Conservation (phyloP, 2,113 vertebrate genomes). For the Cervus canadensis region DNA sequence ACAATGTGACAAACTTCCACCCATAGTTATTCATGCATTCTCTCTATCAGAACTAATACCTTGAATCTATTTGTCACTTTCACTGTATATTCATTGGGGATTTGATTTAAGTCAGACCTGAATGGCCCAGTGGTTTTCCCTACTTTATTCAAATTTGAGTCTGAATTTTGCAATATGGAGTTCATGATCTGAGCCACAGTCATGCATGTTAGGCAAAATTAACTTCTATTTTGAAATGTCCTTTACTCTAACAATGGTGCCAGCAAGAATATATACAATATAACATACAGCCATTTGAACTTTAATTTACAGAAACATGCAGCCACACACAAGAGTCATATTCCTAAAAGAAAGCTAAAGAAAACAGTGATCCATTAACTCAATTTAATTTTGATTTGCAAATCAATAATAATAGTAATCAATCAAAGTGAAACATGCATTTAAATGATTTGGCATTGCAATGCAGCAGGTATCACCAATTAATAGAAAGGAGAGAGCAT, state of each 20-base stretch:
- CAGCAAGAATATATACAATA: neutral
- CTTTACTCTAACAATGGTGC: neutral
- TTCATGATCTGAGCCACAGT: neutral
- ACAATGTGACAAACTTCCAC: neutral
- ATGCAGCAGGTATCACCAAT: neutral
- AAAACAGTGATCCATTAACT: neutral
- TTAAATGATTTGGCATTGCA: neutral
- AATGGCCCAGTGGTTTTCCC: neutral
- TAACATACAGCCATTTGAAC: neutral
- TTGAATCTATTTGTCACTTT: neutral
- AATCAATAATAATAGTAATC: slow-evolving; percentile 15
- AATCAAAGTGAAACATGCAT: neutral
- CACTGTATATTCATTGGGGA: neutral
- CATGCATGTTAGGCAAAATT: neutral
- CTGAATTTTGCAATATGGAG: neutral
- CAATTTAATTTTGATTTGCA: neutral
- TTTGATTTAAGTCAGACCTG: neutral
- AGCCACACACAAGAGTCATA: neutral
- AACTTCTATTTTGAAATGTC: neutral
- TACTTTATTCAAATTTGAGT: neutral
- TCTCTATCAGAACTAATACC: neutral
- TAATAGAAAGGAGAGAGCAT: neutral
- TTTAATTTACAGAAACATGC: neutral
- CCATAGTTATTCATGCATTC: neutral
- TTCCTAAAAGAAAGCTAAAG: neutral